phyloP scores from a whole-genome alignment of 2,888 invertebrate species.

The Rhamnusium bicolor region DNA sequence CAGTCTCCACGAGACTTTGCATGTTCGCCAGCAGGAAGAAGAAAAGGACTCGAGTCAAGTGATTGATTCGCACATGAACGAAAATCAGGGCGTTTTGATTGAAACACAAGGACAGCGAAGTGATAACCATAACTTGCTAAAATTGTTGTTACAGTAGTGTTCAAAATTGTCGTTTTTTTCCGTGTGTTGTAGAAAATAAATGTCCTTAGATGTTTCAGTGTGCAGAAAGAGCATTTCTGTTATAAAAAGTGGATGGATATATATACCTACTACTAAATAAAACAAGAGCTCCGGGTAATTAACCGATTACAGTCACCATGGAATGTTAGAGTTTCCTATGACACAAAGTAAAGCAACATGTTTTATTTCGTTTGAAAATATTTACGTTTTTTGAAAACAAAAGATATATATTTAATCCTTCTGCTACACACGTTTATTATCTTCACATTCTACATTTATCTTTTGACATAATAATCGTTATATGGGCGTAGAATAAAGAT shows the following conservation, averaged over 20 bases:
- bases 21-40: too few species aligned
- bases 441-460: background rate
- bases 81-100: too few species aligned
- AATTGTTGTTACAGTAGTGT: too few species aligned
- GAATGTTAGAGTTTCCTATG: background rate
- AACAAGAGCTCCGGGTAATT: background rate
- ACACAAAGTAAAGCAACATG: background rate
- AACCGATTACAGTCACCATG: background rate
- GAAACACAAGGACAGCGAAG: too few species aligned
- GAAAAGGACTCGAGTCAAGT: too few species aligned
- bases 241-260: background rate
- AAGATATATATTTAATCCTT: background rate
- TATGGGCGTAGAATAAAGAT: background rate
- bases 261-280: background rate
- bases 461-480: too few species aligned
- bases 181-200: background rate
- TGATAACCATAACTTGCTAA: too few species aligned
- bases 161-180: too few species aligned
- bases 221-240: background rate
- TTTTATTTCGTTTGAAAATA: conserved; percentile 13
- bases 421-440: background rate
- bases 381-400: conserved; percentile 2
- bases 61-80: too few species aligned
- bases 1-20: too few species aligned
- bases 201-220: background rate